Percentiles rank a stretch among this genome's conserved stretches.
Evolutionary conservation across 2,888 invertebrate species (phyloP).

Genomic region (Orchesella flavescens): DNA sequence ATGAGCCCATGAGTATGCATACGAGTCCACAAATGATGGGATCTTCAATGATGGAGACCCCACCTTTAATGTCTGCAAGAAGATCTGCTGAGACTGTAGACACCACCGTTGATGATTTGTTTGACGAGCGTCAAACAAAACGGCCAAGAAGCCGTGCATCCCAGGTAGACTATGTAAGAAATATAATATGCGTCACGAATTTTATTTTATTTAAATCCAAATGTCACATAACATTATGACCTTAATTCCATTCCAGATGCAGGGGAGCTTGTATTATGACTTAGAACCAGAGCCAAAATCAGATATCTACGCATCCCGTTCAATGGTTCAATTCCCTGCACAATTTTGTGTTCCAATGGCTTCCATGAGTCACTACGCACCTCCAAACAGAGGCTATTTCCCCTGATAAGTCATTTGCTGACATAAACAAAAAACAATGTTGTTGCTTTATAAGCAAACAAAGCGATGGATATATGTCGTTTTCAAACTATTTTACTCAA

Average conservation of each 20-base stretch:
- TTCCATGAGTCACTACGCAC: constrained; percentile 66
- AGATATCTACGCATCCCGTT: constrained; percentile 70
- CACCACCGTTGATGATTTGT: constrained; percentile 70
- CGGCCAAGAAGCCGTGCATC: constrained; percentile 71
- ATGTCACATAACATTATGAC: not conserved
- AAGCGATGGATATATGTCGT: too few species aligned
- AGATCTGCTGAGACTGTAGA: constrained; percentile 70
- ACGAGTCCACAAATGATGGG: constrained; percentile 64
- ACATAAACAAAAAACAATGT: too few species aligned
- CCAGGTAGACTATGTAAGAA: constrained; percentile 61
- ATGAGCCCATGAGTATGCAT: constrained; percentile 70
- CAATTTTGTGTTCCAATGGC: constrained; percentile 71
- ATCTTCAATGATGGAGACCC: constrained; percentile 66
- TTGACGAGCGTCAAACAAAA: constrained; percentile 70
- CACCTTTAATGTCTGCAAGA: constrained; percentile 67
- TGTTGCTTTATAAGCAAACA: too few species aligned
- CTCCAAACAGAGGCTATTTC: constrained; percentile 63
- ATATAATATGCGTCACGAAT: too few species aligned
- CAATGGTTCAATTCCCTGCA: constrained; percentile 63
- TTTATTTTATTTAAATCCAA: not conserved
- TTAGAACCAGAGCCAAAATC: constrained; percentile 78
- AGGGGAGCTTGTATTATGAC: constrained; percentile 92
- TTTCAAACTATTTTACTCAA: constrained; percentile 6
- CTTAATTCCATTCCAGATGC: constrained; percentile 80
- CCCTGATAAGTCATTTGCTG: constrained; percentile 33